Conservation (phyloP, 2,797 vertebrate species). For the Nyctibius grandis region DNA sequence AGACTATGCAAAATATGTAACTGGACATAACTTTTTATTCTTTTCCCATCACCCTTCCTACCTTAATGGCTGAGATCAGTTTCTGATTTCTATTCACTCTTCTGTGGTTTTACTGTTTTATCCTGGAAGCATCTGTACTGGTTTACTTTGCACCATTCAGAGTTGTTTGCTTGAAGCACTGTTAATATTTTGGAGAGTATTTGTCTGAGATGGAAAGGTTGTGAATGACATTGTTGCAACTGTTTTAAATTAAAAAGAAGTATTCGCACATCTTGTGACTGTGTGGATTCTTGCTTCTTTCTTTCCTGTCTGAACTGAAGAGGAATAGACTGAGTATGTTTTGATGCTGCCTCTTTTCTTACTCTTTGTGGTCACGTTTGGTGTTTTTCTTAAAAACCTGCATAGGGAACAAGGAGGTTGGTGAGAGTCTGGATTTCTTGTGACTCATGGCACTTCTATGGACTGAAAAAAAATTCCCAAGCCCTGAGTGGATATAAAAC, state of each 20-base stretch:
- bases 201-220: conserved; percentile 67
- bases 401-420: background rate
- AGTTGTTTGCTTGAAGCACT: conserved; percentile 60
- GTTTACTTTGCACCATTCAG: conserved; percentile 68
- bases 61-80: background rate
- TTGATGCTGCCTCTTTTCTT: background rate
- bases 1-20: conserved; percentile 35
- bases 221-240: conserved; percentile 68
- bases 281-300: conserved; percentile 29
- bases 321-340: background rate
- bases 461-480: background rate
- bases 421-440: background rate
- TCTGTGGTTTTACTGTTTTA: conserved; percentile 36
- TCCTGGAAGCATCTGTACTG: conserved; percentile 52
- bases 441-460: background rate
- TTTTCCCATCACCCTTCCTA: background rate
- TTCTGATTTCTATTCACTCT: background rate
- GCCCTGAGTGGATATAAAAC: background rate
- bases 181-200: conserved; percentile 60
- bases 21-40: conserved; percentile 21
- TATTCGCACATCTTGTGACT: conserved; percentile 67
- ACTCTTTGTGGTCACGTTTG: background rate
- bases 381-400: background rate
- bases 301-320: background rate
- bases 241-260: conserved; percentile 80